Conservation (phyloP, 1,140 invertebrate genomes). For the Halictus rubicundus region DNA sequence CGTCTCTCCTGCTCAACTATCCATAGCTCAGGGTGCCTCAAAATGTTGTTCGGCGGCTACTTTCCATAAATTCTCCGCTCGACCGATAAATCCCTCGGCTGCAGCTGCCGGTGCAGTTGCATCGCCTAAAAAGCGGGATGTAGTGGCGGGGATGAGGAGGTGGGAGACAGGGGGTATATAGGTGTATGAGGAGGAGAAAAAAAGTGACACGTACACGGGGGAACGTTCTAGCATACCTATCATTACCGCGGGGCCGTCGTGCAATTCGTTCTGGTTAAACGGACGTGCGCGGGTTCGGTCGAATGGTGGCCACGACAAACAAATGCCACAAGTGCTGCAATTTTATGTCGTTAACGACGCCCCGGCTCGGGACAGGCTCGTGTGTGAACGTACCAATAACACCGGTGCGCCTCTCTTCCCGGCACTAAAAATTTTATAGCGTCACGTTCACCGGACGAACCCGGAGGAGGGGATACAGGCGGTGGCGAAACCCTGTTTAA, state of each 20-base stretch:
- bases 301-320: conserved; percentile 53
- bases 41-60: background rate
- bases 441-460: conserved; percentile 40
- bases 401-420: background rate
- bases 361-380: conserved; percentile 4
- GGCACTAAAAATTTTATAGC: conserved; percentile 63
- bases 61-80: conserved; percentile 25
- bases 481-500: conserved; percentile 62
- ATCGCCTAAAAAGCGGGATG: background rate
- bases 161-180: background rate
- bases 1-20: background rate
- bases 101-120: background rate
- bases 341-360: conserved; percentile 60
- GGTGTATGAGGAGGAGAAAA: background rate
- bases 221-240: conserved; percentile 37
- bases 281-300: conserved; percentile 15
- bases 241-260: conserved; percentile 47
- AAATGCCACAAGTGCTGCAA: conserved; percentile 53
- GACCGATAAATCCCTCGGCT: conserved; percentile 15
- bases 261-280: conserved; percentile 52
- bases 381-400: conserved; percentile 50
- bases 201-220: background rate
- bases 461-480: conserved; percentile 1
- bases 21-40: conserved; percentile 17
- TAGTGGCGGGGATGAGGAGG: no score